These are phyloP conservation scores for Agrilus planipennis DNA, from an alignment of 1,140 invertebrate genomes.

Conservation along the genomic window DNA sequence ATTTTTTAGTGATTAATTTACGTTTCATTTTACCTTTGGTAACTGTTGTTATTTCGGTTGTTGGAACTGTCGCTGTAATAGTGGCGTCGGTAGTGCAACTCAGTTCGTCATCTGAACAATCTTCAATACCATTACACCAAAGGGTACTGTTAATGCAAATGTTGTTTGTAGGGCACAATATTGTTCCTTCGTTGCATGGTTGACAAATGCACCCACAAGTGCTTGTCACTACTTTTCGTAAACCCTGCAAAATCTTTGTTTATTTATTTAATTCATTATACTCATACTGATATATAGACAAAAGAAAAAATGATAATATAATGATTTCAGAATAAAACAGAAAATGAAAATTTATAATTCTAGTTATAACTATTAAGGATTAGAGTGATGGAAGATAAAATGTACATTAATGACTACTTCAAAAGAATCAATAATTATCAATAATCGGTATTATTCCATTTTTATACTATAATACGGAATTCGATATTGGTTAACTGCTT, in stretches of 20 bases:
- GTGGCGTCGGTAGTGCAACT: constrained; percentile 43
- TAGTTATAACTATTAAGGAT: too few species aligned
- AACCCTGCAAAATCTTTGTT: constrained; percentile 28
- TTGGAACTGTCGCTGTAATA: constrained; percentile 21
- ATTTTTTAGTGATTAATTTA: neutral
- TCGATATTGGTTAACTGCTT: too few species aligned
- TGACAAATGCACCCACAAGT: constrained; percentile 63
- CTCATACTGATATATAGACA: too few species aligned
- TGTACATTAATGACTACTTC: too few species aligned
- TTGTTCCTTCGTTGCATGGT: constrained; percentile 50
- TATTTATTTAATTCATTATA: too few species aligned
- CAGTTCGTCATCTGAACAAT: constrained; percentile 76
- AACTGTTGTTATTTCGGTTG: constrained; percentile 4
- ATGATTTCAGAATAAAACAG: too few species aligned
- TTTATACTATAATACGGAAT: too few species aligned
- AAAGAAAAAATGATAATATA: too few species aligned
- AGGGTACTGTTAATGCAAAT: constrained; percentile 55
- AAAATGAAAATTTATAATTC: too few species aligned
- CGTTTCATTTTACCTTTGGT: neutral
- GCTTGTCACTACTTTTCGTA: constrained; percentile 38
- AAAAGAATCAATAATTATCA: too few species aligned
- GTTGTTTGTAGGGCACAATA: constrained; percentile 60
- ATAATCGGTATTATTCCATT: too few species aligned
- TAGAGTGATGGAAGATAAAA: too few species aligned
- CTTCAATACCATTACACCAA: constrained; percentile 73